These are phyloP conservation scores for Sesia apiformis DNA, from an alignment of 2,888 invertebrate genomes.

Conservation along the genomic window DNA sequence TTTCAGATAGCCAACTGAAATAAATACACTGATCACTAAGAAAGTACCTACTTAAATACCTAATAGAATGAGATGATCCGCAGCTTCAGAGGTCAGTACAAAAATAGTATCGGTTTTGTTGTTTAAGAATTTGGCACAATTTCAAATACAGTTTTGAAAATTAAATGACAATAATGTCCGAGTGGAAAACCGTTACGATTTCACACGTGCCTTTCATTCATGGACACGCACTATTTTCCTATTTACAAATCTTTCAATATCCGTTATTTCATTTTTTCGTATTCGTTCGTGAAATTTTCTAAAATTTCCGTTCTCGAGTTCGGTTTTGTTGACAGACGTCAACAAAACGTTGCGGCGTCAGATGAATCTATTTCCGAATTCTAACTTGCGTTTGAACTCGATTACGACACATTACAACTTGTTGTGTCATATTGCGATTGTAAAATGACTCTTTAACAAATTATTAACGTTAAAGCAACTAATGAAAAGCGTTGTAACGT, in stretches of 20 bases:
- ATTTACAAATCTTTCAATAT: constrained; percentile 27
- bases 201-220: constrained; percentile 37
- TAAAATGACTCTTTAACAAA: background rate
- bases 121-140: too few relatives aligned
- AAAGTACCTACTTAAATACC: background rate
- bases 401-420: background rate
- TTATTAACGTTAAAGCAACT: constrained; percentile 9
- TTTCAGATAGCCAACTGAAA: constrained; percentile 18
- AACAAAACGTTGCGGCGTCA: constrained; percentile 51
- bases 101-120: too few relatives aligned
- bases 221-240: constrained; percentile 25
- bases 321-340: constrained; percentile 44
- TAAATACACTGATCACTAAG: background rate
- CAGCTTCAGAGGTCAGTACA: constrained; percentile 1
- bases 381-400: background rate
- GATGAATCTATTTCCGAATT: constrained; percentile 26
- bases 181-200: constrained; percentile 27
- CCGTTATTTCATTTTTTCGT: constrained; percentile 42
- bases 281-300: constrained; percentile 37
- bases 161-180: too few relatives aligned
- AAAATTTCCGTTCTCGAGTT: constrained; percentile 39
- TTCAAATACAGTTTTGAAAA: too few relatives aligned
- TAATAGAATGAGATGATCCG: constrained; percentile 12
- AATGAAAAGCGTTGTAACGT: constrained; percentile 19
- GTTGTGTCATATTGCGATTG: background rate